A percentile compares a stretch with the other conserved stretches of the same genome.
Evolutionary conservation across 2,797 vertebrate species (phyloP).

Genomic region (Parotocinclus haroldoi): DNA sequence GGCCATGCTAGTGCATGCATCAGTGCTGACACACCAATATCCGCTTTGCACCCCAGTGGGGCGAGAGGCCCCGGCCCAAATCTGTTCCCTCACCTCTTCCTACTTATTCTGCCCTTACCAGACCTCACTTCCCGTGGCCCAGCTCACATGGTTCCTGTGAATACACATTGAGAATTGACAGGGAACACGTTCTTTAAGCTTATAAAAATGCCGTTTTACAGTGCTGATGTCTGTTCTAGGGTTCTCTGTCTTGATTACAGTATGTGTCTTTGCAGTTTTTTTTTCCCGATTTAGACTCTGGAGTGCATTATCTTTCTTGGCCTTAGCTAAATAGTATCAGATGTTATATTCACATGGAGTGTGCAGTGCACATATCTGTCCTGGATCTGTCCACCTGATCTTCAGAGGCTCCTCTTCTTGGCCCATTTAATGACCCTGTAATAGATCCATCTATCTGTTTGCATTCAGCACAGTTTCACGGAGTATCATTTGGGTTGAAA

Average conservation of each 20-base stretch:
- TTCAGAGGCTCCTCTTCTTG: constrained; percentile 26
- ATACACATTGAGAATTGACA: constrained; percentile 50
- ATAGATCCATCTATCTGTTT: constrained; percentile 44
- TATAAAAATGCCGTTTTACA: constrained; percentile 2
- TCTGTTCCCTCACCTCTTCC: constrained; percentile 66
- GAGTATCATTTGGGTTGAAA: constrained; percentile 46
- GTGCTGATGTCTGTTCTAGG: constrained; percentile 3
- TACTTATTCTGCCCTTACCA: constrained; percentile 38
- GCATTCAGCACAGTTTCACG: constrained; percentile 34
- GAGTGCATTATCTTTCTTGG: not conserved
- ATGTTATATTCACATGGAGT: constrained; percentile 25
- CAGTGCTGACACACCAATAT: constrained; percentile 67
- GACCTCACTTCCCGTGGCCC: constrained; percentile 64
- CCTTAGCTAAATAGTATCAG: constrained; percentile 10
- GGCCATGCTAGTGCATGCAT: constrained; percentile 42
- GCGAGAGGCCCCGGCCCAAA: constrained; percentile 57
- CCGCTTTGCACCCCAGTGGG: constrained; percentile 66
- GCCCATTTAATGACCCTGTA: constrained; percentile 21
- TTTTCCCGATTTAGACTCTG: not conserved
- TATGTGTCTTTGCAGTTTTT: not conserved
- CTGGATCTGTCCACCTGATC: constrained; percentile 40
- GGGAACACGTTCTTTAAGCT: constrained; percentile 13
- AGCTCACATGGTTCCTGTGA: constrained; percentile 73
- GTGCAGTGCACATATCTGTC: constrained; percentile 11
- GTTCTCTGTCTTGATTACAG: not conserved